Base-by-base conservation (phyloP, 2,797 vertebrate species). In the Phylloscopus collybita region DNA sequence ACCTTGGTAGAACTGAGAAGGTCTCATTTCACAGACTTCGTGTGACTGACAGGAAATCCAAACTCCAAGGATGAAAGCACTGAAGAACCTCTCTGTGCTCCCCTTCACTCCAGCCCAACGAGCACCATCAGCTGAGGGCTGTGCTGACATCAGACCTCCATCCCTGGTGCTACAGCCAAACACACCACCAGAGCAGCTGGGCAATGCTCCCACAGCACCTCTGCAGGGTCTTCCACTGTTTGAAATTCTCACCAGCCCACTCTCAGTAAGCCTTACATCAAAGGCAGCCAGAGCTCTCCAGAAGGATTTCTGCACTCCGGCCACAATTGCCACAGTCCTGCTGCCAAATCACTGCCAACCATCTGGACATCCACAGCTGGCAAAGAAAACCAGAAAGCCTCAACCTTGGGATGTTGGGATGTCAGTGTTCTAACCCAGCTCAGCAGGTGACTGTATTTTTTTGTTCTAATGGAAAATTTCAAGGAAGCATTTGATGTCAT, bases 61-160 rank as follows among this genome's bases (percentile, higher is more conserved):
- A 85, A 38, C 12, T 25, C 57, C 53, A 17, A 17, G 13, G 29
- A 80, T 12, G 45, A 57, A 74, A 81, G n/a, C 0, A 0, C 20
- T 53, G 1, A 45, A 29, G 40, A 21, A 30, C 15, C 49, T 25
- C 7, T 26, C 47, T 47, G 17, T 25, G 61, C 49, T n/a, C 45
- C 25, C 3, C 34, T 47, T 61, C 42, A 3, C 64, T 23, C 7
- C 36, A 56, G 20, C 32, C 60, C 69, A 53, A 10, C 0, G 2
- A 42, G 74, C 2, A 1, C 4, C 21, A 26, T 1, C 47, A 30
- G 27, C 20, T 34, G 67, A 25, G 2, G 14, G 59, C 27, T 0
- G 2, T 6, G 34, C n/a, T 29, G 45, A 1, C 44, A 42, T 16
- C 11, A 25, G 7, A 53, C 4, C 59, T 23, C 32, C n/a, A 23